These are phyloP conservation scores for Ophthalmolycus amberensis DNA, from an alignment of 2,113 vertebrate genomes.

Conservation along the genomic window DNA sequence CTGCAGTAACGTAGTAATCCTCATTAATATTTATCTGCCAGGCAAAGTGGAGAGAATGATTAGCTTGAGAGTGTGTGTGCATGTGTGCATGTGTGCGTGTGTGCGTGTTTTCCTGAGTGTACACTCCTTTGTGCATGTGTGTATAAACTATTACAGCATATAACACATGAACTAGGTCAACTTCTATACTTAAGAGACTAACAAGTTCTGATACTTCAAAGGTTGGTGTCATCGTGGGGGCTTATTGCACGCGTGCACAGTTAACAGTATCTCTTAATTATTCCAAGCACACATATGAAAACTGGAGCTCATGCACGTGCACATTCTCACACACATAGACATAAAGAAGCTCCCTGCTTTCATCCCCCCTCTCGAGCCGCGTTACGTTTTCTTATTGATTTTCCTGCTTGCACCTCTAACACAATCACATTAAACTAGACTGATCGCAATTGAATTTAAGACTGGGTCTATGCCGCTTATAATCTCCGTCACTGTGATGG, in stretches of 20 bases:
- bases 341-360: slow-evolving; percentile 11
- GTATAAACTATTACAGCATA: slow-evolving; percentile 32
- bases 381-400: slow-evolving; percentile 70
- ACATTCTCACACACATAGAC: slow-evolving; percentile 1
- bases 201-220: slow-evolving; percentile 59
- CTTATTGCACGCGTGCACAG: slow-evolving; percentile 4
- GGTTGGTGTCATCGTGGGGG: slow-evolving; percentile 48
- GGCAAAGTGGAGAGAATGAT: slow-evolving; percentile 75
- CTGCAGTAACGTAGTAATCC: slow-evolving; percentile 77
- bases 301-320: slow-evolving; percentile 6
- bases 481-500: slow-evolving; percentile 34
- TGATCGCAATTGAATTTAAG: slow-evolving; percentile 73
- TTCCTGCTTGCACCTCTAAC: slow-evolving; percentile 64
- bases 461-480: slow-evolving; percentile 49
- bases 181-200: slow-evolving; percentile 55
- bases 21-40: slow-evolving; percentile 82
- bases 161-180: slow-evolving; percentile 72
- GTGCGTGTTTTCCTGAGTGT: slow-evolving; percentile 17
- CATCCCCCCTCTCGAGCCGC: slow-evolving; percentile 36
- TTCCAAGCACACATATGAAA: slow-evolving; percentile 8
- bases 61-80: slow-evolving; percentile 46
- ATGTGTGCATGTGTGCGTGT: slow-evolving; percentile 7
- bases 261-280: slow-evolving; percentile 47
- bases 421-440: slow-evolving; percentile 68
- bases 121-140: slow-evolving; percentile 33